Percentiles rank a stretch among this genome's conserved stretches.
Evolutionary conservation across 1,140 invertebrate genomes (phyloP).

Genomic region (Drosophila sp.): DNA sequence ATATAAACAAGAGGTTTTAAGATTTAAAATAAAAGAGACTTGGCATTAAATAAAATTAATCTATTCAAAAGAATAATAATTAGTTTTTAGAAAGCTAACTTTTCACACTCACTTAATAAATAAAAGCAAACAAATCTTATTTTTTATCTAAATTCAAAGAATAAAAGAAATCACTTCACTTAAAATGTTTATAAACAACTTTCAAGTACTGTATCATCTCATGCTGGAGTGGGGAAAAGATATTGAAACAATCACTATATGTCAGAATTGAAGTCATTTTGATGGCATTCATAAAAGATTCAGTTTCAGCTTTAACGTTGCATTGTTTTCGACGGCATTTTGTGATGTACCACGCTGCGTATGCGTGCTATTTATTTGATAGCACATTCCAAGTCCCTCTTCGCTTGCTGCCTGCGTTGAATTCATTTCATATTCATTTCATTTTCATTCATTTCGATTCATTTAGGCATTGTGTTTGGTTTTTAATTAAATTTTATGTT

Average conservation of each 20-base stretch:
- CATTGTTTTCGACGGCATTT: constrained; percentile 23
- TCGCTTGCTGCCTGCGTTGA: constrained; percentile 1
- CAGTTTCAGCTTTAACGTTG: constrained; percentile 17
- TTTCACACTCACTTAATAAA: not conserved
- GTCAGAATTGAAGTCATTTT: constrained; percentile 28
- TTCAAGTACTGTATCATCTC: constrained; percentile 1
- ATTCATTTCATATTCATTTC: constrained; percentile 47
- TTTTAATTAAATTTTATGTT: constrained; percentile 61
- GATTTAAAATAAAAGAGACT: no score
- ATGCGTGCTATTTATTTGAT: constrained; percentile 54
- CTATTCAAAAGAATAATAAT: no score
- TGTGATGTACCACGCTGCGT: constrained; percentile 38
- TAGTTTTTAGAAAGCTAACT: not conserved
- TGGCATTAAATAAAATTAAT: no score
- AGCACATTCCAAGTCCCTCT: not conserved
- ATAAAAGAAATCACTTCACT: not conserved
- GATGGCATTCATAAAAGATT: constrained; percentile 33
- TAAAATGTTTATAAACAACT: not conserved
- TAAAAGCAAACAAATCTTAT: not conserved
- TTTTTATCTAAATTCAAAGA: no score
- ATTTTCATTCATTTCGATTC: constrained; percentile 21
- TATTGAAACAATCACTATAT: not conserved
- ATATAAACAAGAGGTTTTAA: no score
- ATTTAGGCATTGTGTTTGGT: constrained; percentile 31
- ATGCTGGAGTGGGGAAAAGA: not conserved